A percentile compares a stretch with the other conserved stretches of the same genome.
Evolutionary conservation across 2,888 invertebrate species (phyloP).

Genomic region (Timandra comae): DNA sequence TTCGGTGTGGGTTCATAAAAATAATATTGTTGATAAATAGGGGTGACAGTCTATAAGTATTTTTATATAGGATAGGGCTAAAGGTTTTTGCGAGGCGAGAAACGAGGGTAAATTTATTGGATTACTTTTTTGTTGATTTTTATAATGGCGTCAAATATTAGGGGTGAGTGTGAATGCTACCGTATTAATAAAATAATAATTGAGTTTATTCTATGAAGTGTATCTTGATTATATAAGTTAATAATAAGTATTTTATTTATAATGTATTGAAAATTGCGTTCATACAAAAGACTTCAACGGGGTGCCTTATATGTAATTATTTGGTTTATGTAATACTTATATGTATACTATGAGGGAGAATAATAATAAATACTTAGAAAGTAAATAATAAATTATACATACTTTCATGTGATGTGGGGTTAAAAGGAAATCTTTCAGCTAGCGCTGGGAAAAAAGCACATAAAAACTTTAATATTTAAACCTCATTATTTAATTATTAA

Average conservation of each 20-base stretch:
- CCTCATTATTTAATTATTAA: conserved; percentile 2
- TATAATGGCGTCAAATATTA: conserved; percentile 54
- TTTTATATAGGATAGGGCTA: conserved; percentile 37
- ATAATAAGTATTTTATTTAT: too few species aligned
- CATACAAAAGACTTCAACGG: too few species aligned
- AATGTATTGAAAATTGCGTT: too few species aligned
- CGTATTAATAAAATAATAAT: conserved; percentile 5
- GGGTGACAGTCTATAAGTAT: conserved; percentile 42
- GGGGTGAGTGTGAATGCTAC: conserved; percentile 25
- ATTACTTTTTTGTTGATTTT: conserved; percentile 55
- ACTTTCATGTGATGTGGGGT: too few species aligned
- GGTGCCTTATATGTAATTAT: too few species aligned
- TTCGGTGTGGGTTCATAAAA: conserved; percentile 60
- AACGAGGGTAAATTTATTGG: conserved; percentile 37
- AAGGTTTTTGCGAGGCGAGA: conserved; percentile 34
- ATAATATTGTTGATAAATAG: conserved; percentile 55
- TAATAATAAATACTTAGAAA: too few species aligned
- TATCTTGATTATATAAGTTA: not conserved
- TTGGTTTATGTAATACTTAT: too few species aligned
- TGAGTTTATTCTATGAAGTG: not conserved
- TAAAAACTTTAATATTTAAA: too few species aligned
- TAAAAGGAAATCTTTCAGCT: too few species aligned
- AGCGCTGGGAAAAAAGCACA: too few species aligned
- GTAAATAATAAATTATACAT: too few species aligned
- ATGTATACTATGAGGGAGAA: too few species aligned